Conservation (phyloP, 2,113 vertebrate genomes). For the Gopherus flavomarginatus region DNA sequence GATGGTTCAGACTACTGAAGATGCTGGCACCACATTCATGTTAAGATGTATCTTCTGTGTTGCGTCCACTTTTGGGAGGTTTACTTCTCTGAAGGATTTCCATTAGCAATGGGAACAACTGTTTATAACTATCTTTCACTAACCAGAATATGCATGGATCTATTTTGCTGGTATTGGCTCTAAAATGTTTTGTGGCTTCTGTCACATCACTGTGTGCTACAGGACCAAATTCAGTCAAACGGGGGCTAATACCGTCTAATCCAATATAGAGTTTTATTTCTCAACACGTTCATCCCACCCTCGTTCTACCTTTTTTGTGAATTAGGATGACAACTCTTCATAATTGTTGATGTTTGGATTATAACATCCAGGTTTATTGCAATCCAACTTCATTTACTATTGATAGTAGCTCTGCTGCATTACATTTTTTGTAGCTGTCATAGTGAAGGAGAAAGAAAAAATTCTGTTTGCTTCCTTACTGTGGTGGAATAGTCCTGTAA, state of each 20-base stretch:
- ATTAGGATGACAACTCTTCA: not conserved
- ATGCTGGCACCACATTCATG: not conserved
- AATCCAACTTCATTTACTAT: not conserved
- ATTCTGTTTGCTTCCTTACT: not conserved
- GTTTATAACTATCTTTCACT: not conserved
- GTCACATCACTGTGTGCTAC: not conserved
- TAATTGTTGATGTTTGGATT: not conserved
- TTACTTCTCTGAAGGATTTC: not conserved
- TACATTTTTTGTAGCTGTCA: not conserved
- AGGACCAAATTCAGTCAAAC: slow-evolving; percentile 7
- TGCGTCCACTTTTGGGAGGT: not conserved
- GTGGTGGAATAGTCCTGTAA: not conserved
- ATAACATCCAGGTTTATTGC: slow-evolving; percentile 10
- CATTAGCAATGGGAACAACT: not conserved
- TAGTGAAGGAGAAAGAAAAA: not conserved
- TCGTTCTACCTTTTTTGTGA: not conserved
- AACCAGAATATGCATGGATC: not conserved
- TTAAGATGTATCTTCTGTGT: not conserved
- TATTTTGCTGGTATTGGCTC: not conserved
- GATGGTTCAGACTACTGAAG: not conserved
- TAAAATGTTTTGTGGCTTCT: not conserved
- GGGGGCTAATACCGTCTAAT: not conserved
- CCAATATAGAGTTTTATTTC: not conserved
- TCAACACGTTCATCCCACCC: not conserved
- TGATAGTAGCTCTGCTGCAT: not conserved